Base-by-base conservation (phyloP, 2,113 vertebrate genomes). In the Oreochromis tanganicae region DNA sequence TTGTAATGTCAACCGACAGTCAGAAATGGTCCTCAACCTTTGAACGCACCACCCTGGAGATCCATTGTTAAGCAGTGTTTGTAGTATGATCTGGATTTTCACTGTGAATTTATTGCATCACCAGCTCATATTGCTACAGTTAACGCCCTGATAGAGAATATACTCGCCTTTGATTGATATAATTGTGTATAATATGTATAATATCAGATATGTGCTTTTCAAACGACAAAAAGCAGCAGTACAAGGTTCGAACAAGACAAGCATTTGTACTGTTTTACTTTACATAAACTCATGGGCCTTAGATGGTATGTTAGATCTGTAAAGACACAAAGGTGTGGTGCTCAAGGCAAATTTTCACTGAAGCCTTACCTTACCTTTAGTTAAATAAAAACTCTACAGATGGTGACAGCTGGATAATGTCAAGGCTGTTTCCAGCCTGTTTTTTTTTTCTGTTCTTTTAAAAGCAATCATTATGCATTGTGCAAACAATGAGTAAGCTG, bases 391-490 rank as follows among this genome's bases (percentile, higher is more conserved):
- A 46, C 16, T 66, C 57, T 82, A 54, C 89, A 92, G 88, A 93
- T 89, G 83, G 79, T 59, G 38, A 87, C 71, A 61, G 38, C 41
- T 75, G 89, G 81, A 94, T 95, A 93, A 93, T 24, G 52, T 54
- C 5, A 19, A 52, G 66, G 43, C 71, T 78, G 16, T 78, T 78
- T 50, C 46, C 48, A 75, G 43, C 24, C 11, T 12, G 41, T 61
- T 87, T 84, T 88, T 84, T 80, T 80, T 24, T 7, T 84, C 41
- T 66, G 81, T 6, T 85, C 43, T 54, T 90, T 87, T 80, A 80
- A 68, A 85, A 79, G 43, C 59, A 68, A 81, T 68, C 14, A 56
- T 48, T 9, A 27, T 61, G 16, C 9, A 21, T 71, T 89, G 38
- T 17, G 10, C 66, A 80, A 85, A 48, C 16, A 9, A 24, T 5